Evolutionary conservation across 2,888 invertebrate genomes (phyloP).

Genomic region (Arctia plantaginis): DNA sequence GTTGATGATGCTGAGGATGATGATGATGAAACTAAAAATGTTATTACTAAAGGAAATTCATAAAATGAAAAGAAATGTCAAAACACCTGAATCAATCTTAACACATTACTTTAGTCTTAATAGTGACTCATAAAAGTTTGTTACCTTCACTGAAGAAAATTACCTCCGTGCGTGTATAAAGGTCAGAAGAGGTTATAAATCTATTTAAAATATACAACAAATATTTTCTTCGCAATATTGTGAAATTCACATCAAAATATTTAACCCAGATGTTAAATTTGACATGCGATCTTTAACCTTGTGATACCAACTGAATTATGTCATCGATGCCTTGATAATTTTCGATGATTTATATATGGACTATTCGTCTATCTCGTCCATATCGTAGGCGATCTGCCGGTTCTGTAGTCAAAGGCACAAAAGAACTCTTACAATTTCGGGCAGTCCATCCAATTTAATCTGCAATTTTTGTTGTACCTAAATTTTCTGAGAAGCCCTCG

Average conservation of each 20-base stretch:
- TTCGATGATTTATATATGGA: slow-evolving; percentile 18
- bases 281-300: slow-evolving; percentile 74
- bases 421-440: slow-evolving; percentile 1
- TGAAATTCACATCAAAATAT: slow-evolving; percentile 56
- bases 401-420: not conserved
- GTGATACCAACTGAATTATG: slow-evolving; percentile 52
- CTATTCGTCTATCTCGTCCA: slow-evolving; percentile 16
- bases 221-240: slow-evolving; percentile 58
- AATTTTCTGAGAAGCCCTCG: not conserved
- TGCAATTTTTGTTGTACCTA: not conserved
- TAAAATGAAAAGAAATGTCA: not conserved
- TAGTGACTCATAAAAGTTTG: not conserved
- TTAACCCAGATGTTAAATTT: slow-evolving; percentile 62
- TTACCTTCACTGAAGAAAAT: slow-evolving; percentile 39
- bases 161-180: slow-evolving; percentile 33
- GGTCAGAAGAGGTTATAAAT: slow-evolving; percentile 42
- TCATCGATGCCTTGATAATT: slow-evolving; percentile 43
- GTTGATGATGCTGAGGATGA: too few species aligned
- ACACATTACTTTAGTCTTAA: not conserved
- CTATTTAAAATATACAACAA: slow-evolving; percentile 47
- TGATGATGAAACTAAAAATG: not conserved
- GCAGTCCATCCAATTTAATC: not conserved
- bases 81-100: not conserved
- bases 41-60: not conserved
- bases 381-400: not conserved